phyloP scores from a whole-genome alignment of 2,113 vertebrate species.

The Microcebus tavaratra region DNA sequence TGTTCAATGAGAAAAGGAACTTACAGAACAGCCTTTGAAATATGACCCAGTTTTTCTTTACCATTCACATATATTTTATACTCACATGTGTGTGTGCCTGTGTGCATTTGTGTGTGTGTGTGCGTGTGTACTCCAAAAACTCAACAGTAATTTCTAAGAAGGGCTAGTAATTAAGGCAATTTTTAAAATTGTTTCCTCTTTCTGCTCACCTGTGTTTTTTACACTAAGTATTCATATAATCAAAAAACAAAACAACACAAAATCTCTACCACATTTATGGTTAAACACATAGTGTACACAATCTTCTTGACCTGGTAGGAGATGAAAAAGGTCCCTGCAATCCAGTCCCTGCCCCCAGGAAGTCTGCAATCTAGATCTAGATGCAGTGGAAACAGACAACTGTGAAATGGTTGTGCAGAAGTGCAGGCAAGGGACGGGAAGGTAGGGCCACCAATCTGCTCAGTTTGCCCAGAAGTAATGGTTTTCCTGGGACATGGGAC shows the following conservation, averaged over 20 bases:
- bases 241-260: not conserved
- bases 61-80: not conserved
- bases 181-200: not conserved
- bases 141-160: not conserved
- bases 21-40: slow-evolving; percentile 45
- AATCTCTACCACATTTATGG: not conserved
- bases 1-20: slow-evolving; percentile 23
- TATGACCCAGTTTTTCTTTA: slow-evolving; percentile 45
- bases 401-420: not conserved
- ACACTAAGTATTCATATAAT: not conserved
- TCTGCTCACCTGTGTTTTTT: not conserved
- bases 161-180: not conserved
- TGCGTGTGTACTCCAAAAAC: not conserved
- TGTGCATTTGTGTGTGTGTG: not conserved
- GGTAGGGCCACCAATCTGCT: not conserved
- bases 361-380: not conserved
- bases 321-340: not conserved
- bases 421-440: not conserved
- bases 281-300: not conserved
- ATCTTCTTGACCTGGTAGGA: not conserved
- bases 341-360: not conserved
- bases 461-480: not conserved
- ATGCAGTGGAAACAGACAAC: not conserved
- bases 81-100: too few species aligned
- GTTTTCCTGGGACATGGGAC: not conserved